A percentile compares a stretch with the other conserved stretches of the same genome.
phyloP scores from a whole-genome alignment of 2,113 vertebrate genomes.

The Notechis scutatus region DNA sequence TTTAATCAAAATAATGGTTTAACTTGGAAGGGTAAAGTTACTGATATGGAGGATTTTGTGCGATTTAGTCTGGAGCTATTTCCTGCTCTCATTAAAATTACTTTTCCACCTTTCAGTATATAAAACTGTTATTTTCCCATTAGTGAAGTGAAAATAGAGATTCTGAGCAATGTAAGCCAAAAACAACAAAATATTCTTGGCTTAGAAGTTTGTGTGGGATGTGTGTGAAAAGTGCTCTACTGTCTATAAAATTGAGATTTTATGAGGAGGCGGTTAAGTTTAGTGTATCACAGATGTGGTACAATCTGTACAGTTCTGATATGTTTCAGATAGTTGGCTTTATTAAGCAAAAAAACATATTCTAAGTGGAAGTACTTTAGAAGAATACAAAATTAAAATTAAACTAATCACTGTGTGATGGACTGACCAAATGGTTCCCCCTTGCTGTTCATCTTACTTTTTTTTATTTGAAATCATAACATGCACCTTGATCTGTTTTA shows the following conservation, averaged over 20 bases:
- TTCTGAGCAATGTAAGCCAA: background rate
- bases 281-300: slow-evolving; percentile 1
- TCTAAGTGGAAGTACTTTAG: background rate
- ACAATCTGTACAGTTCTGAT: background rate
- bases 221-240: background rate
- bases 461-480: background rate
- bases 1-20: background rate
- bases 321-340: background rate
- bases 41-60: slow-evolving; percentile 9
- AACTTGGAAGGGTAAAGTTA: background rate
- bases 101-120: background rate
- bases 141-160: background rate
- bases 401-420: background rate
- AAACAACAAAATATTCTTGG: background rate
- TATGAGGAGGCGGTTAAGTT: slow-evolving; percentile 4
- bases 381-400: background rate
- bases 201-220: background rate
- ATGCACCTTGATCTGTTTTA: background rate
- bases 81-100: background rate
- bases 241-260: slow-evolving; percentile 9
- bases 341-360: background rate
- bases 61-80: background rate
- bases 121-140: slow-evolving; percentile 13
- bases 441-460: background rate
- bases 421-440: background rate